Base-by-base conservation (phyloP, 2,888 invertebrate genomes). In the Tryphoninae sp. region DNA sequence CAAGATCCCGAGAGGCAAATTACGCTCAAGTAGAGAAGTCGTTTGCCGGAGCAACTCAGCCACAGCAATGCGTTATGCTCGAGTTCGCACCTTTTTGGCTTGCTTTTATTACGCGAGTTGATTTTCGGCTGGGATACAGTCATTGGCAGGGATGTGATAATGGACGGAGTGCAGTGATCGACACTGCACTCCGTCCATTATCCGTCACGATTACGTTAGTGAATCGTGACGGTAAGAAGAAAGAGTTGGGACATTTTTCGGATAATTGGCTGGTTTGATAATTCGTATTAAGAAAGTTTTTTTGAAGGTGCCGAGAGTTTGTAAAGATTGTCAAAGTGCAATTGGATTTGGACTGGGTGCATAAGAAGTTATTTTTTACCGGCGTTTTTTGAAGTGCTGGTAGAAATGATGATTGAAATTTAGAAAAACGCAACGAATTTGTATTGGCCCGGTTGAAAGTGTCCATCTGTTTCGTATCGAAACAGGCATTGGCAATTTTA, bases 11-110 rank as follows among this genome's bases (percentile, higher is more conserved):
- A 33, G 75, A 55, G 55, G 71, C 71, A 76, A 79, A 80, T 79
- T 64, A 74, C 76, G 19, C 45, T 65, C 78, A 23, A 61, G 49
- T 59, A 71, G 71, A 71, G 73, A 73, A 76, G 76, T 65, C 79
- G 67, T 79, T 82, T 76, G 82, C 79, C 67, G 72, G 16, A 45
- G 65, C 67, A 80, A 79, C 76, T 82, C 82, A 72, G 75, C 79
- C 82, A 76, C 23, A 68, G 49, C 67, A 22, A 72, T 75, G 51
- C 73, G 77, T 75, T 87, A 84, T 85, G 87, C 84, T 86, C 83
- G 86, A 87, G 84, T 82, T 86, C 83, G 68, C 84, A 80, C 74
- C 80, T 76, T 86, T 71, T 86, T 85, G 85, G 85, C 86, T 64
- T 51, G 61, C 71, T 62, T 51, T 16, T 16, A 9, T 8, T 19